Base-by-base conservation (phyloP, 2,797 vertebrate genomes). In the Anomalospiza imberbis region DNA sequence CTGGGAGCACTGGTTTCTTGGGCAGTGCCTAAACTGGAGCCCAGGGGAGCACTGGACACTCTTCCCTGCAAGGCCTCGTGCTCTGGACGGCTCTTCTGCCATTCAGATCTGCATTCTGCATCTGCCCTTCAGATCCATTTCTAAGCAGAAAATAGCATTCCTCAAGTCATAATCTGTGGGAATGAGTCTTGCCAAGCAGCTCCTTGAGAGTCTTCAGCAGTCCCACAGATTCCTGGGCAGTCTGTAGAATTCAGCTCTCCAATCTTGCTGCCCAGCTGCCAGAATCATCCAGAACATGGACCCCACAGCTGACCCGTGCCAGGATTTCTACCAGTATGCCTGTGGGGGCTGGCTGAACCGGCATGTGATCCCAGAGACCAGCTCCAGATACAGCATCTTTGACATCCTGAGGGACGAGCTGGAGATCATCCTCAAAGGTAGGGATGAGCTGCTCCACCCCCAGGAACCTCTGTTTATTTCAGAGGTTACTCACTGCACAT, bases 231-330 rank as follows among this genome's bases (percentile, higher is more conserved):
- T 17, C 32, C 29, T 26, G 58, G 51, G 81, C 72, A 68, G 28
- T 9, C 68, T 72, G 40, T 89, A 77, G 51, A 73, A 84, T 15
- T 93, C 66, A 92, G 2, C 48, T 75, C 34, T 86, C 67, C 11
- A 1, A 29, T 96, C 93, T 32, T 90, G 70, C 58, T 31, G 2
- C 40, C 54, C 94, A 99, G 99, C 99, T 24, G 98, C 99, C 74
- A 98, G 99, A 65, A 98, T 99, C 82, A 97, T 99, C 92, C 98
- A 99, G 97, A 99, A 99, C 96, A 99, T 99, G 99, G 99, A 99
- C 94, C 94, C 97, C 2, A 97, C 97, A 3, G 96, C 97, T 76
- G 98, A 99, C 61, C 99, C 99, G 0, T 99, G 99, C 81, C 96
- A 98, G 48, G 98, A 99, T 96, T 99, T 99, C 97, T 99, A 99